Conservation (phyloP, 2,888 invertebrate genomes). For the Oscheius sp. region DNA sequence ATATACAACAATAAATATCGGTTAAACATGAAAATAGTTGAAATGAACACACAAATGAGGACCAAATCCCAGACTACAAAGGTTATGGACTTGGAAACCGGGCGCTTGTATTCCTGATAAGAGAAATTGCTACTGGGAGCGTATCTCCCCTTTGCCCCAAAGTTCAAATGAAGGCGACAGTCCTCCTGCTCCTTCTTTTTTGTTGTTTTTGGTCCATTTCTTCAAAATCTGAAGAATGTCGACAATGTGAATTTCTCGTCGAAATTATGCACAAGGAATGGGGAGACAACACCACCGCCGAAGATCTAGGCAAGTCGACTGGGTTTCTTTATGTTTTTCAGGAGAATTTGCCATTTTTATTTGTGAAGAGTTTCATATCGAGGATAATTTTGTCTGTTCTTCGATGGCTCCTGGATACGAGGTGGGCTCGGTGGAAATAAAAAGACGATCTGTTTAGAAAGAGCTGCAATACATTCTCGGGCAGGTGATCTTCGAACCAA, state of each 20-base stretch:
- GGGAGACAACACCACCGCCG: constrained; percentile 1
- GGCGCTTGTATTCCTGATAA: not conserved
- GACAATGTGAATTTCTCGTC: constrained; percentile 22
- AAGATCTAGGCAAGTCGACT: not conserved
- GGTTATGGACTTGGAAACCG: not conserved
- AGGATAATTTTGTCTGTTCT: constrained; percentile 61
- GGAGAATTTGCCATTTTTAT: constrained; percentile 49
- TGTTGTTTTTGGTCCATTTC: not conserved
- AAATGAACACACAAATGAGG: too few relatives aligned
- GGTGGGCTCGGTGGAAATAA: too few relatives aligned
- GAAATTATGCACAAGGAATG: constrained; percentile 21
- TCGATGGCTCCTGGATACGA: constrained; percentile 57
- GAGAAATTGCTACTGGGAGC: constrained; percentile 1
- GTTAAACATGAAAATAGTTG: too few relatives aligned
- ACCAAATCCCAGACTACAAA: not conserved
- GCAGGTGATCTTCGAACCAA: constrained; percentile 60
- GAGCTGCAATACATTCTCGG: constrained; percentile 60
- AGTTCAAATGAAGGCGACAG: too few relatives aligned
- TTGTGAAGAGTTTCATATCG: constrained; percentile 59
- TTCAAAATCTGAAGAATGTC: constrained; percentile 26
- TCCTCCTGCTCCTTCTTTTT: not conserved
- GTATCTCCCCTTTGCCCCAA: too few relatives aligned
- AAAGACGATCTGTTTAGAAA: too few relatives aligned
- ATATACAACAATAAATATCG: too few relatives aligned
- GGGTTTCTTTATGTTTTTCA: too few relatives aligned